phyloP scores from a whole-genome alignment of 2,113 vertebrate species.

The Corythornis cristatus region DNA sequence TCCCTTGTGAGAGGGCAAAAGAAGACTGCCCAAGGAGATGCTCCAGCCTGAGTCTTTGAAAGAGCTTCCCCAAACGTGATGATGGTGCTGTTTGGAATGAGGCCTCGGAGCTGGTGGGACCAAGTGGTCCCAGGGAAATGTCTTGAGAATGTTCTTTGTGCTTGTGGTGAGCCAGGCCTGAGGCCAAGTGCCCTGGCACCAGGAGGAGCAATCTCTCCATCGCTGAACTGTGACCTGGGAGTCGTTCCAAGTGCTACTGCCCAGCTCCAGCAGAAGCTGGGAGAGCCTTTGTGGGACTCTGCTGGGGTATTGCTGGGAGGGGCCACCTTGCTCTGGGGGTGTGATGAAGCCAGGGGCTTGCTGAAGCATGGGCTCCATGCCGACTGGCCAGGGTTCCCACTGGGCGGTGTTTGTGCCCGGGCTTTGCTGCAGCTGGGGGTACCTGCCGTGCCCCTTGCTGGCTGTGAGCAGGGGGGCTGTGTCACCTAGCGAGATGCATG shows the following conservation, averaged over 20 bases:
- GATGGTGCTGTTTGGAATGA: fast-evolving
- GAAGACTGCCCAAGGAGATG: background rate
- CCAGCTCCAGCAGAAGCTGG: background rate
- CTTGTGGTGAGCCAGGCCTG: background rate
- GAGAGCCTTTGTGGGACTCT: fast-evolving
- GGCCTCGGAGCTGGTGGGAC: background rate
- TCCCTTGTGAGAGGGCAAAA: background rate
- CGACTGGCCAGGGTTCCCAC: background rate
- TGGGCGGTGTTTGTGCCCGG: no score
- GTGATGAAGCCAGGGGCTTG: background rate
- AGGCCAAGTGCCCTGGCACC: fast-evolving
- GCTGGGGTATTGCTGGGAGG: background rate
- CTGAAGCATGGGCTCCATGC: background rate
- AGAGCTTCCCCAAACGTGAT: background rate
- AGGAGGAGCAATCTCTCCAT: background rate
- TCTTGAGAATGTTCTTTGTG: background rate
- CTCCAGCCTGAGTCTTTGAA: background rate
- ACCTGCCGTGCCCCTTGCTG: background rate
- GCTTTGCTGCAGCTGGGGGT: no score
- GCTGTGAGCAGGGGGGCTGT: background rate
- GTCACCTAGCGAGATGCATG: background rate
- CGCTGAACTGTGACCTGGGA: background rate
- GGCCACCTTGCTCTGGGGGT: background rate
- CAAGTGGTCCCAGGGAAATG: fast-evolving
- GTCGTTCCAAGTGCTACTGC: background rate